Evolutionary conservation across 2,797 vertebrate genomes (phyloP), one percentile per base, ranked within the genome.

Genomic region (Cichlasoma orientale): DNA sequence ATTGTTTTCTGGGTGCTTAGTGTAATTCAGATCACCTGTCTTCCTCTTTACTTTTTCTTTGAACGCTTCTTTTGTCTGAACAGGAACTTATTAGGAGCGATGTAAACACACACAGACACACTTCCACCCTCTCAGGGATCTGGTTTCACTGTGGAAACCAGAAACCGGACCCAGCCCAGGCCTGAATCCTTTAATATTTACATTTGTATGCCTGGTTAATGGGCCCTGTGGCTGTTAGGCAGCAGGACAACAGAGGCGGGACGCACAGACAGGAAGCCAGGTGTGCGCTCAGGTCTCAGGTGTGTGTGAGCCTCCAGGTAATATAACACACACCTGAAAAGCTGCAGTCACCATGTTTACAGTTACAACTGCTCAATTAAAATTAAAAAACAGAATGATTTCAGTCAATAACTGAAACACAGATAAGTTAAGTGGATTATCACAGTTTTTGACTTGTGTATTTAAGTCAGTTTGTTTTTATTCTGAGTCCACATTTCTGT

Each of bases 71-170:
- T 75, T 58, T 23, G 1, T 12, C 52, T 68, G 8, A 87, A 86
- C 79, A 87, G 86, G 77, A 90, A 83, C 79, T 66, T 68, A 68
- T 68, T 68, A 68, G 10, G 27, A 50, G 41, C 23, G 72, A 83
- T 75, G 80, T 57, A 85, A 77, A 89, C 68, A 85, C 73, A 78
- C 73, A 78, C 5, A 44, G 7, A 63, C 59, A 66, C 16, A 66
- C 38, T 18, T n/a, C 41, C 75, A 11, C 21, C 70, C 56, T 31
- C 63, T 57, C 52, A 55, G 25, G 77, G 79, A 85, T 93, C 88
- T 71, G 36, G 89, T 93, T 92, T 88, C 80, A 68, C 58, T 25
- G 1, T 23, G 41, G n/a, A 83, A 90, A 87, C 72, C 63, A 72
- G 69, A 92, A 70, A 75, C 29, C 56, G 10, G 6, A 16, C 33